Evolutionary conservation across 2,888 invertebrate genomes (phyloP).

Genomic region (Brenthis hecate): DNA sequence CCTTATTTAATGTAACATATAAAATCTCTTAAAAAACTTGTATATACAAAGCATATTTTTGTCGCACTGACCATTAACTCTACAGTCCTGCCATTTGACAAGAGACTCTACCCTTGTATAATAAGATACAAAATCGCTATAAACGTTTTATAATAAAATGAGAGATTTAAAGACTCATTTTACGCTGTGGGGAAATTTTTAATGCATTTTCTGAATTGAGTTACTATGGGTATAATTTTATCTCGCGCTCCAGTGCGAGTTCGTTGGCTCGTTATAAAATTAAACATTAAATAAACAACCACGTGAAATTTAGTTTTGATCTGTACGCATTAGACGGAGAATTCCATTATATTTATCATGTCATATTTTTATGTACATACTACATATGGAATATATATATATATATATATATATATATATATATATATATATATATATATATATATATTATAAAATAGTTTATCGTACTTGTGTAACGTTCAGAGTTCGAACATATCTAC

Average conservation of each 20-base stretch:
- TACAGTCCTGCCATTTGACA: slow-evolving; percentile 27
- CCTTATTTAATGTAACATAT: slow-evolving; percentile 10
- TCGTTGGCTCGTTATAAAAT: slow-evolving; percentile 77
- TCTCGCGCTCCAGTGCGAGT: slow-evolving; percentile 47
- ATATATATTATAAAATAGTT: neutral
- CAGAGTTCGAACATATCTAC: neutral
- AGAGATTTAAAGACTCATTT: slow-evolving; percentile 41
- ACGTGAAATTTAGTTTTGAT: slow-evolving; percentile 73
- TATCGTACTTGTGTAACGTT: neutral
- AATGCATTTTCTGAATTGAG: slow-evolving; percentile 48
- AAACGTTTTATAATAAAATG: slow-evolving; percentile 34
- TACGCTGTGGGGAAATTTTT: slow-evolving; percentile 44
- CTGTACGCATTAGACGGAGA: slow-evolving; percentile 48
- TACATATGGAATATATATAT: too few relatives aligned
- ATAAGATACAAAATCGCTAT: slow-evolving; percentile 39
- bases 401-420: too few relatives aligned
- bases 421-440: too few relatives aligned
- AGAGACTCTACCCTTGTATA: slow-evolving; percentile 31
- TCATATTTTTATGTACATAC: slow-evolving; percentile 8
- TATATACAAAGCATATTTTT: slow-evolving; percentile 39
- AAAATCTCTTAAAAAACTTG: slow-evolving; percentile 37
- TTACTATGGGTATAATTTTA: slow-evolving; percentile 53
- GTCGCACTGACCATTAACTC: slow-evolving; percentile 37
- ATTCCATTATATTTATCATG: slow-evolving; percentile 9
- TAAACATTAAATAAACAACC: slow-evolving; percentile 78